A percentile compares a stretch with the other conserved stretches of the same genome.
phyloP scores from a whole-genome alignment of 2,113 vertebrate species.

The Hypanus sabinus region DNA sequence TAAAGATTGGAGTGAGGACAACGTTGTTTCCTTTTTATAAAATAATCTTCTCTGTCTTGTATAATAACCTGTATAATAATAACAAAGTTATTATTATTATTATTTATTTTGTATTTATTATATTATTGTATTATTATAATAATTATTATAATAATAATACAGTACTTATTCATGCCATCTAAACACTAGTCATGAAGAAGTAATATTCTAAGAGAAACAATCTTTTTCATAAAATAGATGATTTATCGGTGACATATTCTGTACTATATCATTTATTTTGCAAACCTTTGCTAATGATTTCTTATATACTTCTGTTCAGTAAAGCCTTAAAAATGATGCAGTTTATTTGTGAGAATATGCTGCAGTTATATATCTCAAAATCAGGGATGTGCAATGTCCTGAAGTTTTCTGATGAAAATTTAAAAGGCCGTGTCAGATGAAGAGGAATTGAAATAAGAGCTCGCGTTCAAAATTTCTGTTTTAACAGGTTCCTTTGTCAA shows the following conservation, averaged over 20 bases:
- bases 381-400: background rate
- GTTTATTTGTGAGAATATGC: background rate
- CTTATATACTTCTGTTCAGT: background rate
- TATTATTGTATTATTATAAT: no score
- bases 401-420: constrained; percentile 1
- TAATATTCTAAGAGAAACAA: background rate
- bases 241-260: background rate
- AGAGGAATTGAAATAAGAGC: background rate
- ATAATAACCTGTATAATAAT: background rate
- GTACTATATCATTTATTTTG: background rate
- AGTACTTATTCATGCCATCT: background rate
- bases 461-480: background rate
- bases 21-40: no score
- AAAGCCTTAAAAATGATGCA: background rate
- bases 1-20: no score
- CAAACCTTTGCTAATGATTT: background rate
- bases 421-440: background rate
- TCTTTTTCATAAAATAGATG: background rate
- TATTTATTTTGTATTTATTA: no score
- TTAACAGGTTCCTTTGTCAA: constrained; percentile 33
- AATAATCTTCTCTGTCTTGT: background rate
- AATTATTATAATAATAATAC: no score
- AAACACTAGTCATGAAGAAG: background rate
- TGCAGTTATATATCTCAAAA: background rate
- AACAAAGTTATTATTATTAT: no score